Conservation (phyloP, 2,888 invertebrate genomes). For the Neocrepidodera transversa region DNA sequence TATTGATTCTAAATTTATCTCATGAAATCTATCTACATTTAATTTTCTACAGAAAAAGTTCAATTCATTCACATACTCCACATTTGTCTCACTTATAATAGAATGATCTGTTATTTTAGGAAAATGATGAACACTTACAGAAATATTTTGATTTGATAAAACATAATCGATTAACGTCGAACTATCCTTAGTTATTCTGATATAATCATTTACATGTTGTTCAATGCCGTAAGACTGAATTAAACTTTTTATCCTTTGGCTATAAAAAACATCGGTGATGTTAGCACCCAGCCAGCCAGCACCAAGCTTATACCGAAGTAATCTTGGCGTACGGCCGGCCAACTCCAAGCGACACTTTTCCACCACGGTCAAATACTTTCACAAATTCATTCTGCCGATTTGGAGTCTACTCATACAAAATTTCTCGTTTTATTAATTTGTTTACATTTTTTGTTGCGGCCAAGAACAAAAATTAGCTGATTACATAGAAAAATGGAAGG, state of each 20-base stretch:
- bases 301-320: no score
- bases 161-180: constrained; percentile 9
- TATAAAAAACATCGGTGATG: constrained; percentile 8
- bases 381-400: no score
- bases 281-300: no score
- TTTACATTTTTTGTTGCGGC: no score
- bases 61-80: not conserved
- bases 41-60: not conserved
- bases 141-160: constrained; percentile 3
- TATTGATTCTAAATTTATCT: constrained; percentile 12
- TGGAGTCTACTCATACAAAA: no score
- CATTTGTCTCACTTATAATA: not conserved
- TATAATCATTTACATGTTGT: constrained; percentile 3
- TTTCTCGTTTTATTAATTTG: no score
- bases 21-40: constrained; percentile 6
- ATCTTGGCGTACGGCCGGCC: no score
- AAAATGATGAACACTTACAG: not conserved
- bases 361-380: no score
- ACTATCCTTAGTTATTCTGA: not conserved
- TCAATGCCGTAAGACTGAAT: not conserved
- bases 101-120: no score
- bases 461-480: no score
- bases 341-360: no score
- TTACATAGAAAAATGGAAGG: no score
- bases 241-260: constrained; percentile 1